phyloP scores from a whole-genome alignment of 1,140 invertebrate species.

The Ceratitis capitata region DNA sequence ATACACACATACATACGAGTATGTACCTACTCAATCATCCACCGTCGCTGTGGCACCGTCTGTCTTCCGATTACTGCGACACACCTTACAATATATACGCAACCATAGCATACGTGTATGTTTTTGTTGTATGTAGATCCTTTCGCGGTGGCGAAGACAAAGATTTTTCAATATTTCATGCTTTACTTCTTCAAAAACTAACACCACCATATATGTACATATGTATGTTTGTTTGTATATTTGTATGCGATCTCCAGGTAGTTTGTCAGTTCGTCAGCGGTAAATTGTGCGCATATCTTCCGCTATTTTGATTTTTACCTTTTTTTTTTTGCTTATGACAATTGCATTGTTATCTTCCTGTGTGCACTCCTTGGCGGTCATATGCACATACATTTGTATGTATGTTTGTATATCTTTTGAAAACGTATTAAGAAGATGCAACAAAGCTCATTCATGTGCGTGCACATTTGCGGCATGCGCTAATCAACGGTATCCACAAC shows the following conservation, averaged over 20 bases:
- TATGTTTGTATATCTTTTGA: not conserved
- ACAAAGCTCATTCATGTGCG: not conserved
- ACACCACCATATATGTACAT: not conserved
- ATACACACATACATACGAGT: not conserved
- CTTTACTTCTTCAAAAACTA: not conserved
- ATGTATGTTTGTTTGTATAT: not conserved
- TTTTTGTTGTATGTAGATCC: not conserved
- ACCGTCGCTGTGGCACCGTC: not conserved
- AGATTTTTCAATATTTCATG: not conserved
- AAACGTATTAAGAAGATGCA: not conserved
- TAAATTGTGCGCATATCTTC: not conserved
- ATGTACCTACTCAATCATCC: not conserved
- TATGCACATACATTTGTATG: too few species aligned
- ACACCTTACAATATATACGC: not conserved
- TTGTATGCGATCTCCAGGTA: not conserved
- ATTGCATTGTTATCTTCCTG: not conserved
- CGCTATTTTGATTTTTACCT: not conserved
- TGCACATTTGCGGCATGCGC: not conserved
- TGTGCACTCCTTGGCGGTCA: not conserved
- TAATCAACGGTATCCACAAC: not conserved
- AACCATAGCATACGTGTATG: not conserved
- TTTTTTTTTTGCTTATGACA: not conserved
- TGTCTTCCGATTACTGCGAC: not conserved
- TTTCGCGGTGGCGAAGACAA: too few species aligned
- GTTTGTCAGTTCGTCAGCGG: not conserved